Evolutionary conservation across 1,140 invertebrate species (phyloP).

Genomic region (Harlomillsia oculata): DNA sequence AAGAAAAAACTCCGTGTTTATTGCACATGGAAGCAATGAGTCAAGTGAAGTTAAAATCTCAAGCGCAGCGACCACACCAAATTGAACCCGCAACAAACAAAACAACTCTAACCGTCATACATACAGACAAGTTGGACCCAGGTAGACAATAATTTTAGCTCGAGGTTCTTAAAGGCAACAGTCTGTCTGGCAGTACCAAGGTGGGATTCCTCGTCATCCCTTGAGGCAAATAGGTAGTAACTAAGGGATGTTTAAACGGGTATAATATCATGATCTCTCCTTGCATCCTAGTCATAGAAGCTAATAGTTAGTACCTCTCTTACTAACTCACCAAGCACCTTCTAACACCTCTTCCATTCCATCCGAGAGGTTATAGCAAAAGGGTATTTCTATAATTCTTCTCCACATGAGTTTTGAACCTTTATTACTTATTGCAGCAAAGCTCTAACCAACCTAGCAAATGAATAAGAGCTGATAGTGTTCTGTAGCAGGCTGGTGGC

Average conservation of each 20-base stretch:
- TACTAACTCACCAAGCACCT: too few species aligned
- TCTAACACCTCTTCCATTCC: too few species aligned
- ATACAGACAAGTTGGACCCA: not conserved
- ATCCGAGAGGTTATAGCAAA: too few species aligned
- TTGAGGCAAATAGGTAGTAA: conserved; percentile 6
- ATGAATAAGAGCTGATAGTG: too few species aligned
- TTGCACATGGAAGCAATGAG: too few species aligned
- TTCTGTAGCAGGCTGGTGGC: conserved; percentile 7
- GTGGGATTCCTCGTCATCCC: conserved; percentile 13
- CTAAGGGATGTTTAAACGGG: conserved; percentile 1
- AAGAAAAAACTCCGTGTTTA: too few species aligned
- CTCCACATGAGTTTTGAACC: too few species aligned
- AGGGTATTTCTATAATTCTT: too few species aligned
- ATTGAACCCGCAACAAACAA: not conserved
- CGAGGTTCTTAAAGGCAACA: conserved; percentile 30
- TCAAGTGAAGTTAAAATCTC: not conserved
- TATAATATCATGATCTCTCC: not conserved
- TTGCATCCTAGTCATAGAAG: not conserved
- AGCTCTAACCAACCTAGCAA: too few species aligned
- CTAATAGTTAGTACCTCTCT: too few species aligned
- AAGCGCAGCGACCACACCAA: not conserved
- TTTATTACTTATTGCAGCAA: too few species aligned
- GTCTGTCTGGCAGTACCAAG: conserved; percentile 27
- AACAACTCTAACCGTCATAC: not conserved
- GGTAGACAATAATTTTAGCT: conserved; percentile 22